A percentile compares a stretch with the other conserved stretches of the same genome.
These are phyloP conservation scores for Chloebia gouldiae DNA, from an alignment of 2,113 vertebrate species.

Conservation along the genomic window DNA sequence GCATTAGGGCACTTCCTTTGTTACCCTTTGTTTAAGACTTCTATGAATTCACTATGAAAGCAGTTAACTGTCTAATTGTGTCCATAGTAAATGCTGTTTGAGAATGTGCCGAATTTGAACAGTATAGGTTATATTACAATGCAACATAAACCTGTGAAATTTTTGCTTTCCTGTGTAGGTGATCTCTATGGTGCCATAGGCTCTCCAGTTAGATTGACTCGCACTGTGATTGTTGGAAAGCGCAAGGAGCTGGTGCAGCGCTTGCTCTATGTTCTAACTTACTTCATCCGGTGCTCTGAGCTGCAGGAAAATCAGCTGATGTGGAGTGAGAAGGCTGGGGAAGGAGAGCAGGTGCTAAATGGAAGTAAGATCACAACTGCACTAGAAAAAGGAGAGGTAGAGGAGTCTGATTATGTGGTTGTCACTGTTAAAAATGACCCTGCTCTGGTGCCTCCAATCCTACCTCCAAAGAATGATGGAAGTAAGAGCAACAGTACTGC, in stretches of 20 bases:
- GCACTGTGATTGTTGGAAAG: conserved; percentile 84
- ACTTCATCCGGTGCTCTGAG: conserved; percentile 88
- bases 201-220: conserved; percentile 82
- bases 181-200: conserved; percentile 88
- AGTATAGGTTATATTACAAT: neutral
- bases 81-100: neutral
- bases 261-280: conserved; percentile 79
- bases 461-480: conserved; percentile 34
- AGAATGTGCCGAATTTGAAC: neutral
- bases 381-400: conserved; percentile 81
- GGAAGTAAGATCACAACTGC: conserved; percentile 75
- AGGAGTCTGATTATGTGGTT: conserved; percentile 83
- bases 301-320: conserved; percentile 82
- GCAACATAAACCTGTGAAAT: neutral
- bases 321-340: conserved; percentile 38
- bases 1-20: neutral
- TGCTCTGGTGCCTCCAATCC: conserved; percentile 72
- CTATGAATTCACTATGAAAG: neutral
- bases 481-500: neutral
- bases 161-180: conserved; percentile 58
- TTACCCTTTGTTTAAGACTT: neutral
- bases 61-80: neutral
- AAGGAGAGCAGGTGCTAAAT: conserved; percentile 66
- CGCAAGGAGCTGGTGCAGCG: conserved; percentile 83
- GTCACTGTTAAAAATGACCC: conserved; percentile 78